Base-by-base conservation (phyloP, 2,888 invertebrate species). In the Tanypteryx hageni region DNA sequence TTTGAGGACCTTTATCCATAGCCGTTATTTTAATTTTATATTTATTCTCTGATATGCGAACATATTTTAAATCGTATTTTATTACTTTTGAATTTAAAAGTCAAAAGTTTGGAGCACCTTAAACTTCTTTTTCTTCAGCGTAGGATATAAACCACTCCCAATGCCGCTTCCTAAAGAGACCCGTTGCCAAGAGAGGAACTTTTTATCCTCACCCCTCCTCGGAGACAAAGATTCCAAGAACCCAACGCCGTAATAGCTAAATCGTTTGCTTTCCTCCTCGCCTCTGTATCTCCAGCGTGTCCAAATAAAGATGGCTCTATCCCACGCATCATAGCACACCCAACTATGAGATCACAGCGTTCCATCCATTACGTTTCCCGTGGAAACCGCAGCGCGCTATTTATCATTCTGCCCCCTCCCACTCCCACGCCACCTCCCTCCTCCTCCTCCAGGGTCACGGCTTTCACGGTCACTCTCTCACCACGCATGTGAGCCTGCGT, bases 331-430 rank as follows among this genome's bases (percentile, higher is more conserved):
- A n/a, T 9, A 68, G 68, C 68, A 68, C 68, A 68, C 68, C 68
- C 68, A 68, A n/a, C 68, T 22, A 68, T 68, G 68, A 68, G 68
- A 68, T 68, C 68, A 68, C 68, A 64, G 18, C 64, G 64, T 44
- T 5, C 44, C 1, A 3, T 44, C 44, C 44, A 44, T n/a, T 64
- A 64, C 10, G 64, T 16, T 64, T 64, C n/a, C 64, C 64, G 10
- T 64, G 64, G 64, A 7, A 64, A 64, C 64, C 3, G 16, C 64
- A n/a, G 14, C 7, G 64, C 13, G 68, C 68, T 68, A 68, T 68
- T 68, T 68, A 18, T 68, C 68, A 68, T n/a, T 68, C 68, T 18
- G 64, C 14, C 14, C 11, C 9, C 18, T 18, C 68, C 16, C 68
- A 18, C 22, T 18, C 4, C n/a, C 4, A 31, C 59, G 61, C 31